Evolutionary conservation across 2,888 invertebrate species (phyloP).

Genomic region (Macrosoma leucophasiata): DNA sequence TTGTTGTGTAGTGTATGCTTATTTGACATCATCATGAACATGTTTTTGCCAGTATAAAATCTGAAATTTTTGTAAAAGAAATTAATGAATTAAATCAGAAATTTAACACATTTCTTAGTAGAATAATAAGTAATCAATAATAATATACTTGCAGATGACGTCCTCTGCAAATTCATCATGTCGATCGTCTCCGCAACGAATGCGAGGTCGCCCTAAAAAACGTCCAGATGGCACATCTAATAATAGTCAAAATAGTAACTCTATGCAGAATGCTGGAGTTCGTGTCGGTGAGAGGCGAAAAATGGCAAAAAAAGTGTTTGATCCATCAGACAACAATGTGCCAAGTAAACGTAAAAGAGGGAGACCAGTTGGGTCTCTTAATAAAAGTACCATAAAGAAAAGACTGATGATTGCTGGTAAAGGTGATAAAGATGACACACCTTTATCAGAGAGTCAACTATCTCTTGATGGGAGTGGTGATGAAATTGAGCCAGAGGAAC

Average conservation of each 20-base stretch:
- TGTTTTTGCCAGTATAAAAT: no score
- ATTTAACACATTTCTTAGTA: no score
- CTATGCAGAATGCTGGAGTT: slow-evolving; percentile 53
- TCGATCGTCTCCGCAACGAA: slow-evolving; percentile 65
- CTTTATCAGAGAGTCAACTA: slow-evolving; percentile 54
- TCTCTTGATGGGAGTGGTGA: slow-evolving; percentile 64
- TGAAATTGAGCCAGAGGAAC: slow-evolving; percentile 59
- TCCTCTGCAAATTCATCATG: slow-evolving; percentile 71
- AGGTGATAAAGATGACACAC: slow-evolving; percentile 50
- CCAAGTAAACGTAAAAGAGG: slow-evolving; percentile 83
- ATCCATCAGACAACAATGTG: slow-evolving; percentile 88
- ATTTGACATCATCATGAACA: no score
- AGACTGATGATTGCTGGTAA: slow-evolving; percentile 50
- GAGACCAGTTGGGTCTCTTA: slow-evolving; percentile 78
- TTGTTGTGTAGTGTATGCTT: no score
- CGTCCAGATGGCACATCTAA: slow-evolving; percentile 43
- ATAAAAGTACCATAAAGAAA: slow-evolving; percentile 76
- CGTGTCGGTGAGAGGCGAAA: slow-evolving; percentile 78
- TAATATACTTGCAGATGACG: slow-evolving; percentile 53
- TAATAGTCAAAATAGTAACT: slow-evolving; percentile 40
- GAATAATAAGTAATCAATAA: slow-evolving; percentile 6
- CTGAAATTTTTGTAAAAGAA: no score
- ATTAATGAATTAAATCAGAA: no score
- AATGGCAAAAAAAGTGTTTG: slow-evolving; percentile 90
- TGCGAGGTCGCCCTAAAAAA: slow-evolving; percentile 63